Evolutionary conservation across 2,888 invertebrate genomes (phyloP).

Genomic region (Microplitis manilae): DNA sequence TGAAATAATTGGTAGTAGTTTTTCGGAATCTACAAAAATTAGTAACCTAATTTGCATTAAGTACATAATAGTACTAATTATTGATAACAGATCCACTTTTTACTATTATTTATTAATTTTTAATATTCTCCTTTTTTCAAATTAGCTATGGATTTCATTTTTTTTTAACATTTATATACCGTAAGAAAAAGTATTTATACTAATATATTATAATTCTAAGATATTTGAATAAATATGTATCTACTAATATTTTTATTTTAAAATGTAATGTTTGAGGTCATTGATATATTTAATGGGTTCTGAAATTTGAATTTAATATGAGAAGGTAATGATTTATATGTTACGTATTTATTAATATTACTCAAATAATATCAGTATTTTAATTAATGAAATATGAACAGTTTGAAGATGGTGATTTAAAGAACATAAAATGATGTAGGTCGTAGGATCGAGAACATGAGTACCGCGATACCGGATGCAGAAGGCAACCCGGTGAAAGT

Average conservation of each 20-base stretch:
- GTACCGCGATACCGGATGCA: conserved; percentile 45
- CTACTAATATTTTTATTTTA: neutral
- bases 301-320: neutral
- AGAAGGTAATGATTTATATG: neutral
- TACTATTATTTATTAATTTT: no score
- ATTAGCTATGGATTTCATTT: no score
- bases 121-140: no score
- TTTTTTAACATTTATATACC: no score
- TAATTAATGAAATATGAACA: neutral
- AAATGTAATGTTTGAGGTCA: neutral
- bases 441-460: conserved; percentile 4
- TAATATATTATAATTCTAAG: no score
- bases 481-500: conserved; percentile 49
- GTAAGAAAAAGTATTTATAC: no score
- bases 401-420: neutral
- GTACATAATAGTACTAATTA: no score
- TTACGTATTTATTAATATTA: neutral
- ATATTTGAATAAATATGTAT: neutral
- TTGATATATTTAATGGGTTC: neutral
- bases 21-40: no score
- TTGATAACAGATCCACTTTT: no score
- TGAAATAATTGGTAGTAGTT: no score
- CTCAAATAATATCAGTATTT: neutral
- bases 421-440: neutral
- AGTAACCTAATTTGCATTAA: no score